Evolutionary conservation across 2,888 invertebrate genomes (phyloP).

Genomic region (Pardosa pseudoannulata): DNA sequence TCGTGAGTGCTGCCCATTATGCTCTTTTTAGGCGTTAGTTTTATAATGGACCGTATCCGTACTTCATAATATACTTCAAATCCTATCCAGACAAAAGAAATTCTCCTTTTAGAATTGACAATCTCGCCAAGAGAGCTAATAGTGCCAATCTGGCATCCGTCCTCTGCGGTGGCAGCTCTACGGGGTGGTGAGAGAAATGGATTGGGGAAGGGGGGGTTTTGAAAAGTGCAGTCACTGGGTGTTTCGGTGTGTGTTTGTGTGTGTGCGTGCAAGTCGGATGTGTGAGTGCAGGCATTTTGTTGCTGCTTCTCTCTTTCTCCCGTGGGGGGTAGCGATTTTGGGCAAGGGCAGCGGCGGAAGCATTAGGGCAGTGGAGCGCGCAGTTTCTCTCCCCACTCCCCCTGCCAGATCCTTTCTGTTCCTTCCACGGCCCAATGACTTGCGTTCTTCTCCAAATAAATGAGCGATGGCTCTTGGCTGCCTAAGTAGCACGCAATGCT

Average conservation of each 20-base stretch:
- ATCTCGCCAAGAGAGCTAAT: background rate
- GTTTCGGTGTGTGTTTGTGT: background rate
- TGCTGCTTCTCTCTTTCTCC: background rate
- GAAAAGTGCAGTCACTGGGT: background rate
- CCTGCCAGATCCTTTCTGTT: background rate
- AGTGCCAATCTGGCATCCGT: no score
- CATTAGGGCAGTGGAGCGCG: slow-evolving; percentile 67
- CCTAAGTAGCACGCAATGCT: background rate
- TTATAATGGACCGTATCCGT: no score
- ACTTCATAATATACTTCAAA: no score
- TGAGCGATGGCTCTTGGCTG: background rate
- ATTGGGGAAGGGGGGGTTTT: background rate
- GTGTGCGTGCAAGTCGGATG: background rate
- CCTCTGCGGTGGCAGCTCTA: no score
- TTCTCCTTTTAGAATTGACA: no score
- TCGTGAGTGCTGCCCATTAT: no score
- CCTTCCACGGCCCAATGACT: background rate
- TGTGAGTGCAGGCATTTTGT: slow-evolving; percentile 17
- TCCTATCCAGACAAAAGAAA: no score
- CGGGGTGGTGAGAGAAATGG: background rate
- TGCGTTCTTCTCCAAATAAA: background rate
- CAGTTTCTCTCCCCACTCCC: background rate
- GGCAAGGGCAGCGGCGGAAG: slow-evolving; percentile 63
- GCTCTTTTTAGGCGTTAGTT: no score
- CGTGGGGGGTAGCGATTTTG: background rate